Evolutionary conservation across 1,140 invertebrate species (phyloP).

Genomic region (Zaprionus gabonicus): DNA sequence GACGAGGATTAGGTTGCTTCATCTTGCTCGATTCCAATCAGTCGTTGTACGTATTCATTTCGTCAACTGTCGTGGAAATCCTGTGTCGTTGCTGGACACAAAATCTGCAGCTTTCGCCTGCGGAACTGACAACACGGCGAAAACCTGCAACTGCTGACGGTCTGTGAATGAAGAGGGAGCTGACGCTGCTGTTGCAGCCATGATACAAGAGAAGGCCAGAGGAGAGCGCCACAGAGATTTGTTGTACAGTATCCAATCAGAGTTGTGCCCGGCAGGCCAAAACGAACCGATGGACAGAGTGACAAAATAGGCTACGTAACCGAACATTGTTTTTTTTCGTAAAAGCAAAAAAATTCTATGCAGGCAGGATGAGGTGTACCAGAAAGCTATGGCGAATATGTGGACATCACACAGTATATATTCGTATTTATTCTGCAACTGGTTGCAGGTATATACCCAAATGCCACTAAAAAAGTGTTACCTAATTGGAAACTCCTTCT

Average conservation of each 20-base stretch:
- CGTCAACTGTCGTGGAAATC: slow-evolving; percentile 10
- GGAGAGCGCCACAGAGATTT: slow-evolving; percentile 16
- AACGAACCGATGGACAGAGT: neutral
- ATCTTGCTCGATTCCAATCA: slow-evolving; percentile 38
- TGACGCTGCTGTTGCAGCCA: slow-evolving; percentile 50
- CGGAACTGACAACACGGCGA: slow-evolving; percentile 44
- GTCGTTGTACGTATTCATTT: neutral
- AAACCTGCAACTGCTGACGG: slow-evolving; percentile 34
- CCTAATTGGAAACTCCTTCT: neutral
- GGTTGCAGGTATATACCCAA: slow-evolving; percentile 38
- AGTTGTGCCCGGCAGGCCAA: slow-evolving; percentile 22
- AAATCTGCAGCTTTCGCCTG: slow-evolving; percentile 42
- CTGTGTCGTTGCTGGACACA: slow-evolving; percentile 26
- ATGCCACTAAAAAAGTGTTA: slow-evolving; percentile 1
- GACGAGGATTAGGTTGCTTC: slow-evolving; percentile 33
- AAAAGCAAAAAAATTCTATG: slow-evolving; percentile 21
- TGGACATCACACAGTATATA: neutral
- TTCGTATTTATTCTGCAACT: slow-evolving; percentile 47
- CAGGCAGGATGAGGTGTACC: neutral
- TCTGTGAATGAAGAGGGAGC: neutral
- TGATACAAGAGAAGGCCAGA: slow-evolving; percentile 7
- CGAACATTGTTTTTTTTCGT: slow-evolving; percentile 44
- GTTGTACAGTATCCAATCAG: slow-evolving; percentile 38
- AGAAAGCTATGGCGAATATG: slow-evolving; percentile 20
- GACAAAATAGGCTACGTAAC: slow-evolving; percentile 22